phyloP scores from a whole-genome alignment of 2,113 vertebrate species.

The Pedionomus torquatus region DNA sequence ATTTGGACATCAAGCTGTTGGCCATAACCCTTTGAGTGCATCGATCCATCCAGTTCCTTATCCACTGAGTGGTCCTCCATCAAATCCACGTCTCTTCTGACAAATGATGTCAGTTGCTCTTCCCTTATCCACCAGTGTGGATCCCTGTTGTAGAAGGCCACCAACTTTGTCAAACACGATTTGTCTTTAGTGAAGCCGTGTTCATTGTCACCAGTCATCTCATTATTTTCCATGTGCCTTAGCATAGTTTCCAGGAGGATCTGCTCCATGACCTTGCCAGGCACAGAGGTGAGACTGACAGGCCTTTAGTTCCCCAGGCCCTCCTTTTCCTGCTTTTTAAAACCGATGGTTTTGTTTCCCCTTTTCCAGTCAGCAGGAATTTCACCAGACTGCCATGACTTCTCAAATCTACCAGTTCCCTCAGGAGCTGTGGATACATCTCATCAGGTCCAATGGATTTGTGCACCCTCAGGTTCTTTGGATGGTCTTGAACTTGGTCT shows the following conservation, averaged over 20 bases:
- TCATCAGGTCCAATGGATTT: background rate
- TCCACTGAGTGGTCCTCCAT: background rate
- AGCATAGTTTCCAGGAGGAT: background rate
- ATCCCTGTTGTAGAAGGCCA: background rate
- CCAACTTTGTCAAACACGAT: background rate
- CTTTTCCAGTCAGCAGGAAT: no score
- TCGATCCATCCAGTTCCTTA: background rate
- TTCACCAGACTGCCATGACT: no score
- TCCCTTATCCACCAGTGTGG: background rate
- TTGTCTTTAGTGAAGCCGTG: background rate
- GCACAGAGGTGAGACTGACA: background rate
- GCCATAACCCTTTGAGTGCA: background rate
- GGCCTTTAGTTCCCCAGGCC: background rate
- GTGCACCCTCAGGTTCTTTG: background rate
- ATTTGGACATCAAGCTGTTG: background rate
- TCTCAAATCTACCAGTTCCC: background rate
- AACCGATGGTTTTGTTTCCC: background rate
- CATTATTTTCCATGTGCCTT: background rate
- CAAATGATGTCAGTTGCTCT: background rate
- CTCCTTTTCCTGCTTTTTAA: background rate
- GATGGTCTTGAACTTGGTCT: background rate
- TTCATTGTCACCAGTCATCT: background rate
- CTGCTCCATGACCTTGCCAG: background rate
- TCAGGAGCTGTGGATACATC: background rate
- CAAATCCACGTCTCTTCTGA: background rate